phyloP scores from a whole-genome alignment of 2,797 vertebrate genomes.

The Synaphobranchus kaupii region DNA sequence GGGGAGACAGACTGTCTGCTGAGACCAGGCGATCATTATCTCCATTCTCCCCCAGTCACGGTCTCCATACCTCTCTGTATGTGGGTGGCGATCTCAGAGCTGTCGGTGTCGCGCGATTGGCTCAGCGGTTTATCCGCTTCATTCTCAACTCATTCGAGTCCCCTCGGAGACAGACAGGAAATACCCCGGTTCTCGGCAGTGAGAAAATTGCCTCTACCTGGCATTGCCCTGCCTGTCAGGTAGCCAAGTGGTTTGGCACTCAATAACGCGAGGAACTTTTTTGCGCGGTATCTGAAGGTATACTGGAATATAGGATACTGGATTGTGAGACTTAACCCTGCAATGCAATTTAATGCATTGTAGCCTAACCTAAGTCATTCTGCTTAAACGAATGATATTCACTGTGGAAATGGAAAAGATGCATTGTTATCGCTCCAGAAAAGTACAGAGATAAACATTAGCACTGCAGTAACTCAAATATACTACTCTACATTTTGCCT shows the following conservation, averaged over 20 bases:
- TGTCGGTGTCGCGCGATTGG: conserved; percentile 10
- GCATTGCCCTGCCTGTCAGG: not conserved
- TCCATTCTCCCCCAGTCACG: conserved; percentile 48
- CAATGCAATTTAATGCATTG: not conserved
- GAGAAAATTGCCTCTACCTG: not conserved
- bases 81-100: conserved; percentile 55
- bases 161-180: not conserved
- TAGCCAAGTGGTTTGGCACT: not conserved
- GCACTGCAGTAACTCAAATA: not conserved
- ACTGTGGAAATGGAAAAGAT: not conserved
- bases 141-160: not conserved
- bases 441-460: not conserved
- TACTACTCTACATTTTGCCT: too few species aligned
- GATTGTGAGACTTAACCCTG: not conserved
- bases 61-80: conserved; percentile 51
- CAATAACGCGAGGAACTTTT: not conserved
- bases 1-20: conserved; percentile 67
- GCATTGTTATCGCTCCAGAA: not conserved
- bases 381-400: not conserved
- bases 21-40: conserved; percentile 67
- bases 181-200: not conserved
- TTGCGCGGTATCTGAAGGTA: not conserved
- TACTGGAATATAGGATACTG: not conserved
- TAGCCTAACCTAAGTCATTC: not conserved
- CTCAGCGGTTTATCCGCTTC: not conserved